phyloP scores from a whole-genome alignment of 1,140 invertebrate genomes.

The Aphis gossypii region DNA sequence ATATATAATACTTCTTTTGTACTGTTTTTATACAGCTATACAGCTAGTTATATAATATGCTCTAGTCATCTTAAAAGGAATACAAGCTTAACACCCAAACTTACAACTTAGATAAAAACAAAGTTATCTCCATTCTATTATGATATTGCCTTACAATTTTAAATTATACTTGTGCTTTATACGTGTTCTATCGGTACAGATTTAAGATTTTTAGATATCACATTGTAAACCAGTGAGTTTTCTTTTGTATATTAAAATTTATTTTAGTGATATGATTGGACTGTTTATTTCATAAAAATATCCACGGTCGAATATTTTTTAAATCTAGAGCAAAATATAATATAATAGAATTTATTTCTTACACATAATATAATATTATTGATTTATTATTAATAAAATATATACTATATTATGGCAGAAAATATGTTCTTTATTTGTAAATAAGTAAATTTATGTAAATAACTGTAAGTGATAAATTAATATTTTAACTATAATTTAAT shows the following conservation, averaged over 20 bases:
- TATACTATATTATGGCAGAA: too few species aligned
- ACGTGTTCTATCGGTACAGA: background rate
- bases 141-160: background rate
- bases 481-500: too few species aligned
- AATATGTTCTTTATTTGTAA: too few species aligned
- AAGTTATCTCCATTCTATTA: background rate
- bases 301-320: too few species aligned
- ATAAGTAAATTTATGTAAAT: too few species aligned
- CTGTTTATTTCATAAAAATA: too few species aligned
- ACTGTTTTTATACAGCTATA: background rate
- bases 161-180: background rate
- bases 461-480: too few species aligned
- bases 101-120: background rate
- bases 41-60: background rate
- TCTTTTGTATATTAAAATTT: background rate
- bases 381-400: too few species aligned
- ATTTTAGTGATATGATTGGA: background rate
- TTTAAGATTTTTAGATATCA: background rate
- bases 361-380: too few species aligned
- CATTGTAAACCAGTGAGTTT: background rate
- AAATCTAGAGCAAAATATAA: too few species aligned
- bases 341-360: too few species aligned
- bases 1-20: background rate
- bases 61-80: background rate
- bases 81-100: background rate